These are phyloP conservation scores for Crotalus horridus DNA, from an alignment of 2,113 vertebrate species.

Conservation along the genomic window DNA sequence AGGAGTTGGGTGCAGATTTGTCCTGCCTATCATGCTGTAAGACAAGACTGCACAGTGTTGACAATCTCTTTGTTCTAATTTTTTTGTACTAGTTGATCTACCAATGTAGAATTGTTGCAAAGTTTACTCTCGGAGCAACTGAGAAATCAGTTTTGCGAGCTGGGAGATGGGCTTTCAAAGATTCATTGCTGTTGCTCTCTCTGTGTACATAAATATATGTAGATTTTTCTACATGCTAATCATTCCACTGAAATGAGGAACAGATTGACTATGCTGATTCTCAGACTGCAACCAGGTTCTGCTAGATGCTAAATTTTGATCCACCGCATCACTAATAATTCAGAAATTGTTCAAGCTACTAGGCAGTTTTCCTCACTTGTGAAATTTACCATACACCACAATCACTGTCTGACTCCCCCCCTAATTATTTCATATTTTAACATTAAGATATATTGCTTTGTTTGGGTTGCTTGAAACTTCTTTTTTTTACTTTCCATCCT, in stretches of 20 bases:
- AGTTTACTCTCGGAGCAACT: neutral
- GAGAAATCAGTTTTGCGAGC: neutral
- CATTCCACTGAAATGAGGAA: neutral
- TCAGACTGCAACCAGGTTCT: neutral
- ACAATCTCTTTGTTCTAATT: neutral
- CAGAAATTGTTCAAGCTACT: neutral
- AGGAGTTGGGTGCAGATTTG: neutral
- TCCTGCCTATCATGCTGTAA: neutral
- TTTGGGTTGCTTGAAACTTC: neutral
- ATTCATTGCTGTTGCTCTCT: neutral
- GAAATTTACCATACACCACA: neutral
- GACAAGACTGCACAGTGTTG: neutral
- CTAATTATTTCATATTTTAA: neutral
- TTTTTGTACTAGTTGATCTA: neutral
- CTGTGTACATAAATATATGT: neutral
- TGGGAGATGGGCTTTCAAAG: neutral
- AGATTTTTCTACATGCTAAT: neutral
- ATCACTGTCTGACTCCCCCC: neutral
- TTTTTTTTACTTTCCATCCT: neutral
- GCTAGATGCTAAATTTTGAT: slow-evolving; percentile 6
- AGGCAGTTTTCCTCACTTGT: neutral
- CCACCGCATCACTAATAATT: neutral
- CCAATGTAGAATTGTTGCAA: neutral
- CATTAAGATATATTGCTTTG: neutral
- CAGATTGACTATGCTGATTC: neutral